A percentile compares a stretch with the other conserved stretches of the same genome.
These are phyloP conservation scores for Rhinophrynus dorsalis DNA, from an alignment of 2,797 vertebrate species.

Conservation along the genomic window DNA sequence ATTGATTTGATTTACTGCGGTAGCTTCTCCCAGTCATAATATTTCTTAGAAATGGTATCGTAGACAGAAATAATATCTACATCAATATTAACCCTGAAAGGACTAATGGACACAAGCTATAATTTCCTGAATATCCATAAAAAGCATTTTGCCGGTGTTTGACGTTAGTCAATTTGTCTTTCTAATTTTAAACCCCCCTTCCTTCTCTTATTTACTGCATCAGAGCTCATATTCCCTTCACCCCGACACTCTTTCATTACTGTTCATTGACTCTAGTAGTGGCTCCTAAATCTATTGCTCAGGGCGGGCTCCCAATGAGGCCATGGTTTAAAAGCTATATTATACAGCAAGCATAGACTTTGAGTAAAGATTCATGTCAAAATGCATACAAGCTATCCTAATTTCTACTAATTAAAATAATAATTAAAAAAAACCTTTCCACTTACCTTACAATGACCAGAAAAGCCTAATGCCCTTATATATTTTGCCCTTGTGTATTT, in stretches of 20 bases:
- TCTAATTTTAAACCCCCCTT: conserved; percentile 22
- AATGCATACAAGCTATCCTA: background rate
- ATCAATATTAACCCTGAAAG: conserved; percentile 99
- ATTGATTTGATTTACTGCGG: conserved; percentile 99
- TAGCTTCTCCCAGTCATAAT: conserved; percentile 93
- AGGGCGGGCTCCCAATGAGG: too few relatives aligned
- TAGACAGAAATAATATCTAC: conserved; percentile 99
- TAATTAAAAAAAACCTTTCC: too few relatives aligned
- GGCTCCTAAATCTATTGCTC: background rate
- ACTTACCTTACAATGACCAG: too few relatives aligned
- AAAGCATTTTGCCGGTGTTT: conserved; percentile 76
- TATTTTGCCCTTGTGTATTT: too few relatives aligned
- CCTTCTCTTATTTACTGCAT: conserved; percentile 25
- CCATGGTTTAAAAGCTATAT: background rate
- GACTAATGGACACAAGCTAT: conserved; percentile 90
- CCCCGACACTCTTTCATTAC: conserved; percentile 37
- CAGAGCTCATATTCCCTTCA: conserved; percentile 35
- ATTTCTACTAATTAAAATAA: too few relatives aligned
- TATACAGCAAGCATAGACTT: background rate
- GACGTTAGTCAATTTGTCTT: conserved; percentile 64
- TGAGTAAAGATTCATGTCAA: background rate
- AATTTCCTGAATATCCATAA: conserved; percentile 89
- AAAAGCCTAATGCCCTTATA: too few relatives aligned
- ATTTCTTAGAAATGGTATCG: conserved; percentile 98
- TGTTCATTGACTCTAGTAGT: background rate